Percentiles rank a stretch among this genome's conserved stretches.
These are phyloP conservation scores for Anarsia innoxiella DNA, from an alignment of 2,888 invertebrate genomes.

Conservation along the genomic window DNA sequence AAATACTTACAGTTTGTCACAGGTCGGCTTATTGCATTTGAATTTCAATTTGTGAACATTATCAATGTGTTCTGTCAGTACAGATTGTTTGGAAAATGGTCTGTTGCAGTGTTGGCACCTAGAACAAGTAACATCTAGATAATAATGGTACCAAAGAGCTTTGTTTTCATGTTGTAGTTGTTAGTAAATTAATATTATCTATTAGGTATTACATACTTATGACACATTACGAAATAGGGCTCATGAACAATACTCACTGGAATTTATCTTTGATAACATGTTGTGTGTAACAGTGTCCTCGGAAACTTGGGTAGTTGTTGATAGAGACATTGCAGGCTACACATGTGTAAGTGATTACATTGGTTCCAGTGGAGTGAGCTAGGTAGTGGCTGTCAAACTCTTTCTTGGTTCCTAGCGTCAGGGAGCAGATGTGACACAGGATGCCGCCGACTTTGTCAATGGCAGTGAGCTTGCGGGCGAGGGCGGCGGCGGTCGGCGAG, in stretches of 20 bases:
- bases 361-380: constrained; percentile 40
- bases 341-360: constrained; percentile 69
- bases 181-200: not conserved
- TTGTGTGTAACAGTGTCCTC: constrained; percentile 74
- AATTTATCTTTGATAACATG: constrained; percentile 74
- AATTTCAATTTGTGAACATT: constrained; percentile 43
- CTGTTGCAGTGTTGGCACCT: constrained; percentile 55
- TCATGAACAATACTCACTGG: constrained; percentile 66
- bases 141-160: not conserved
- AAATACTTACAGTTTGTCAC: constrained; percentile 58
- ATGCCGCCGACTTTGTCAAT: constrained; percentile 70
- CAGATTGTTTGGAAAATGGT: constrained; percentile 42
- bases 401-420: constrained; percentile 64
- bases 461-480: constrained; percentile 43
- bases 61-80: constrained; percentile 45
- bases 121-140: constrained; percentile 8
- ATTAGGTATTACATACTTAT: not conserved
- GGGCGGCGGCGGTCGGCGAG: constrained; percentile 14
- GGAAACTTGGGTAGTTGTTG: constrained; percentile 71
- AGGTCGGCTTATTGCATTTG: constrained; percentile 35
- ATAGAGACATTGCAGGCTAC: constrained; percentile 72
- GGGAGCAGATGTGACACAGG: constrained; percentile 72
- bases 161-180: not conserved
- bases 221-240: not conserved
- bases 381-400: constrained; percentile 72